These are phyloP conservation scores for Graphium colonna DNA, from an alignment of 2,888 invertebrate genomes.

Conservation along the genomic window DNA sequence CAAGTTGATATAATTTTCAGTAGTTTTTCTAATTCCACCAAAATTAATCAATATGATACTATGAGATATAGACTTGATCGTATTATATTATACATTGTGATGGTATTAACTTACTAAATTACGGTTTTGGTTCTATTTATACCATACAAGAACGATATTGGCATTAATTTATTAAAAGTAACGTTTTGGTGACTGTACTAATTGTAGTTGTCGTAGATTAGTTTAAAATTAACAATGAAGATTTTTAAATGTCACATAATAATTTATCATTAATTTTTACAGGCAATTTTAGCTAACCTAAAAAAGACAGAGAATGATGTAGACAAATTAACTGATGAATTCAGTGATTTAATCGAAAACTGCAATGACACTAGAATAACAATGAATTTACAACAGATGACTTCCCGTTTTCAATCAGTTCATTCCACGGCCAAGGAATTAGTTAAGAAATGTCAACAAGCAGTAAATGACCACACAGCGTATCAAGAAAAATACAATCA, in stretches of 20 bases:
- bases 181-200: constrained; percentile 45
- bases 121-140: constrained; percentile 22
- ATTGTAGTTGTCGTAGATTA: constrained; percentile 72
- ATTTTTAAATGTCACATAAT: constrained; percentile 11
- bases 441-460: constrained; percentile 94
- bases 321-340: constrained; percentile 91
- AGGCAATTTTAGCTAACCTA: constrained; percentile 88
- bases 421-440: constrained; percentile 94
- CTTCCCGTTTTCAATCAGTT: constrained; percentile 93
- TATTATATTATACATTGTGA: constrained; percentile 25
- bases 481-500: constrained; percentile 92
- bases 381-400: constrained; percentile 93
- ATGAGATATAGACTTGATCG: neutral
- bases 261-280: constrained; percentile 39
- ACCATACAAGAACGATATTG: neutral
- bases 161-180: constrained; percentile 14
- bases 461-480: constrained; percentile 88
- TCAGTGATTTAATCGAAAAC: constrained; percentile 90
- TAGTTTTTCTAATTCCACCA: constrained; percentile 64
- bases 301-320: constrained; percentile 92
- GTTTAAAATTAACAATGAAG: constrained; percentile 42
- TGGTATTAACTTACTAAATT: constrained; percentile 24
- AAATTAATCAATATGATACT: constrained; percentile 31
- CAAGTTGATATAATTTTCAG: constrained; percentile 70
- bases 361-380: constrained; percentile 93